These are phyloP conservation scores for Asarcornis scutulata DNA, from an alignment of 2,113 vertebrate genomes.

Conservation along the genomic window DNA sequence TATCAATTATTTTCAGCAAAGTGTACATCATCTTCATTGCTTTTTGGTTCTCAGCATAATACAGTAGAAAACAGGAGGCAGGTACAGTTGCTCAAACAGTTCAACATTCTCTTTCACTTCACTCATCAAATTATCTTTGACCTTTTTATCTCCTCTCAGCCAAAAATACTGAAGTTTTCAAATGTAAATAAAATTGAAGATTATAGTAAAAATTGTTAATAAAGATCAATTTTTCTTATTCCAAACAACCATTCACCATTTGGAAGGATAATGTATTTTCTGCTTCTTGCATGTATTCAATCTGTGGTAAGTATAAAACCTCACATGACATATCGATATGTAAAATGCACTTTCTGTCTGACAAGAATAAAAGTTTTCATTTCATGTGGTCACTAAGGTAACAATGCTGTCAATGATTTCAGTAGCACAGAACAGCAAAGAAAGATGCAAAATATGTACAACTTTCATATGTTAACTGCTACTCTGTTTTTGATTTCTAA, in stretches of 20 bases:
- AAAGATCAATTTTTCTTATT: neutral
- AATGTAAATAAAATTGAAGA: neutral
- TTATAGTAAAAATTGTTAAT: neutral
- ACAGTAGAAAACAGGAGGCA: neutral
- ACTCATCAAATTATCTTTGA: neutral
- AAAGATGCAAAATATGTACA: neutral
- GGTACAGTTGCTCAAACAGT: neutral
- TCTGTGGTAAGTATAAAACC: neutral
- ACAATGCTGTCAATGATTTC: neutral
- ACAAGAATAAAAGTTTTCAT: neutral
- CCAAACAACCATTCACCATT: neutral
- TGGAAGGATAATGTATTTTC: neutral
- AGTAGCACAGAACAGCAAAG: neutral
- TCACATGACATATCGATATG: neutral
- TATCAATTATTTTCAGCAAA: neutral
- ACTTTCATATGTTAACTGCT: neutral
- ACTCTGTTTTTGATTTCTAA: neutral
- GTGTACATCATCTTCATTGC: neutral
- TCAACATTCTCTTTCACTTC: neutral
- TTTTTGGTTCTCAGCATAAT: neutral
- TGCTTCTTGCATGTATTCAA: neutral
- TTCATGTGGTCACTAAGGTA: neutral
- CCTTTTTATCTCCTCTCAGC: neutral
- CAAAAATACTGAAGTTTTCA: neutral
- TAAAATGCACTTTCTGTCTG: neutral